Evolutionary conservation across 2,888 invertebrate genomes (phyloP).

Genomic region (Cantharis lateralis): DNA sequence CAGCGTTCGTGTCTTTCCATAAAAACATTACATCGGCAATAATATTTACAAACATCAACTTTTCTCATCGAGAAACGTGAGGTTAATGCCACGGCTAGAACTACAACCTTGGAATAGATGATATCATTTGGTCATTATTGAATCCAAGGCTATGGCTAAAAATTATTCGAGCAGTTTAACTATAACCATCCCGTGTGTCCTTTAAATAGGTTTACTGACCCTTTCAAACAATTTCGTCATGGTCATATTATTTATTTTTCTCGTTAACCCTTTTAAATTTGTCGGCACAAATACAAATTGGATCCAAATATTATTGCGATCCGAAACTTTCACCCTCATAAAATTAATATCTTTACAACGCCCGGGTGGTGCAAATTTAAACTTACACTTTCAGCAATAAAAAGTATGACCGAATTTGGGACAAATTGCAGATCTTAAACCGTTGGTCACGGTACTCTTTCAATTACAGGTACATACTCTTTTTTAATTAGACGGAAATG

Average conservation of each 20-base stretch:
- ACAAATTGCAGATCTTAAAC: not conserved
- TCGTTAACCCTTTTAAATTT: not conserved
- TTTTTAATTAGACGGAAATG: not conserved
- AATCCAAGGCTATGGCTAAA: constrained; percentile 32
- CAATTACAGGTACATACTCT: not conserved
- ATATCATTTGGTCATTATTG: constrained; percentile 29
- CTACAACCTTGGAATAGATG: constrained; percentile 35
- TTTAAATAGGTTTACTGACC: constrained; percentile 31
- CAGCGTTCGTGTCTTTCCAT: not conserved
- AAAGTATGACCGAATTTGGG: not conserved
- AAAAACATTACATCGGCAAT: not conserved
- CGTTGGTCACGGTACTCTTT: not conserved
- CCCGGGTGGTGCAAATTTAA: not conserved
- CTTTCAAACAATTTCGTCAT: constrained; percentile 9
- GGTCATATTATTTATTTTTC: constrained; percentile 7
- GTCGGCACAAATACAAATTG: not conserved
- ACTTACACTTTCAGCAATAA: not conserved
- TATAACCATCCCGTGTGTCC: constrained; percentile 27
- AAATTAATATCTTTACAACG: constrained; percentile 17
- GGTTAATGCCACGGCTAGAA: constrained; percentile 30
- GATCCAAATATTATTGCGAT: not conserved
- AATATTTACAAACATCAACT: constrained; percentile 6
- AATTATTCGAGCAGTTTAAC: constrained; percentile 29
- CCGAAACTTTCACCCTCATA: constrained; percentile 17
- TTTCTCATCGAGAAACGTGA: constrained; percentile 15